Base-by-base conservation (phyloP, 1,140 invertebrate genomes). In the Pollicipes pollicipes region DNA sequence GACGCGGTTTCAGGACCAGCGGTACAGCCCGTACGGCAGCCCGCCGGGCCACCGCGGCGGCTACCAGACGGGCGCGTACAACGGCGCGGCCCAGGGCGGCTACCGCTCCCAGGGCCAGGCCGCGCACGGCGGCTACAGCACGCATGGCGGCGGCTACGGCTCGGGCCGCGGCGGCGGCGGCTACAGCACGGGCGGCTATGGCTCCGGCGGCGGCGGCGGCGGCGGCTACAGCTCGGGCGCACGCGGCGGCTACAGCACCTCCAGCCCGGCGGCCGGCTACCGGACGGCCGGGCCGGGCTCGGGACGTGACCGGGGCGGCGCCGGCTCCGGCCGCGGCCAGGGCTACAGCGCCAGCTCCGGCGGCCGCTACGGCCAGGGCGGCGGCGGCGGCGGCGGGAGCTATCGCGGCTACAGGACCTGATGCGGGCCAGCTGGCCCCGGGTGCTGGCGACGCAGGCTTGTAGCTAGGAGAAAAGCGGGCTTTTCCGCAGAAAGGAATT, bases 81-180 rank as follows among this genome's bases (percentile, higher is more conserved):
- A n/a, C n/a, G n/a, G n/a, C n/a, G n/a, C n/a, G n/a, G n/a, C n/a
- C n/a, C n/a, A n/a, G n/a, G n/a, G n/a, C n/a, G n/a, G n/a, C 31
- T 30, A 32, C 28, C 6, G 66, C 28, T 35, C 28, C 28, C 31
- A 69, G 27, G 66, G 26, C 6, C 6, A 69, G 30, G 70, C 16
- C 8, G 70, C 16, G n/a, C 28, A 30, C 3, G 30, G 28, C 28
- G 32, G 69, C 28, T 29, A 64, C 16, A 24, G 63, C 66, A 26
- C 31, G 17, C 27, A 31, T 3, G 63, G 35, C 30, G 35, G 70
- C 4, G 70, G 63, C 13, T 31, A 31, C 27, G 63, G 35, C 6
- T 58, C 45, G 32, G 13, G 26, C 4, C 16, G 35, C 29, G 69
- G 70, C 27, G 70, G 70, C 10, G 70, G 70, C 45, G 32, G 32